Evolutionary conservation across 1,140 invertebrate genomes (phyloP), one percentile per base, ranked within the genome.

Genomic region (Drosophila parabipectinata): DNA sequence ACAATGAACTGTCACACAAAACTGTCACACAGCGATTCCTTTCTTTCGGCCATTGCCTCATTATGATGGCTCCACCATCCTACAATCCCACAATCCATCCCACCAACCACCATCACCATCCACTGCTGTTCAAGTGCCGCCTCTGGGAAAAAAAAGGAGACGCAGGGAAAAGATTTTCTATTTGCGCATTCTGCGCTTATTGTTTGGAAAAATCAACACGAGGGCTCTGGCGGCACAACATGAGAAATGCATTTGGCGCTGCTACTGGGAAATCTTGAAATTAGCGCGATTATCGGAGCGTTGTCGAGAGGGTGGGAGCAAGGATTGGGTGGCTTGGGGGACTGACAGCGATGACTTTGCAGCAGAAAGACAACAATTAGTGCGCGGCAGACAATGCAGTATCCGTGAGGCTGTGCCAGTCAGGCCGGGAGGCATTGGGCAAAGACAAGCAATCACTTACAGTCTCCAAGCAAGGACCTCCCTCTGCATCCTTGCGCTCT

Each of bases 191-290:
- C 73, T 74, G 76, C 79, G 83, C 84, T 89, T 88, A 88, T 88
- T 88, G 83, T 88, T 88, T 77, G 83, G 84, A 88, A 88, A 84
- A 87, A 89, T 88, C 83, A 87, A 85, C 81, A 85, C 59, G 59
- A 74, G 71, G 60, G 60, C 44, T 30, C 53, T 54, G 37, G 57
- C 55, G 37, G 57, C 55, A 73, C 60, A 72, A 88, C 69, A 83
- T 63, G 62, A 74, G 62, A 69, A 88, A 76, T 79, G 83, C 82
- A 87, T 85, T 85, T 78, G 77, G 61, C 30, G 64, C 73, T 67
- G 72, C 82, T 79, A 87, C 77, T 90, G 87, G 87, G 87, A 90
- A 90, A 90, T 90, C 87, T 90, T 90, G 81, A 90, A 90, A 90
- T 90, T 90, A 90, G 87, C 87, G 79, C 87, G 87, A 90, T 90